Evolutionary conservation across 35 echinoderm and acorn worm species (phyloP).

Genomic region (Apostichopus japonicus): DNA sequence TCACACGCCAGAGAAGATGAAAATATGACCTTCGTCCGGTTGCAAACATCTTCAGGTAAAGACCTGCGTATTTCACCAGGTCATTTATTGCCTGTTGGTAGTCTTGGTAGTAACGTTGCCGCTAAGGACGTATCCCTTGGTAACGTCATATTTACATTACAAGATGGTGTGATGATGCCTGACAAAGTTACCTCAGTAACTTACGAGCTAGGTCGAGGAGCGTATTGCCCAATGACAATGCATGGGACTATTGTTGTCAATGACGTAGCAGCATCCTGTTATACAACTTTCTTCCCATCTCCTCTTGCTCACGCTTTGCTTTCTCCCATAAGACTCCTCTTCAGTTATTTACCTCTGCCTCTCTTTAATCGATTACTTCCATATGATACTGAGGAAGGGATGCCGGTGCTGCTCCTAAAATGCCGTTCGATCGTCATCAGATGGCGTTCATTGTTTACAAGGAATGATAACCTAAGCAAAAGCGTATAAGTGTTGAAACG

Average conservation of each 20-base stretch:
- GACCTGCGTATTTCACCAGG: conserved; percentile 14
- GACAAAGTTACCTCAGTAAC: neutral
- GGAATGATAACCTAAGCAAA: too few relatives aligned
- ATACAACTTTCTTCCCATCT: conserved; percentile 1
- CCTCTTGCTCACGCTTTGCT: conserved; percentile 3
- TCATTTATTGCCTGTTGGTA: conserved; percentile 1
- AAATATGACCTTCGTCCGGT: neutral
- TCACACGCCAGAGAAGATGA: neutral
- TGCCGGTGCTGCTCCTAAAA: neutral
- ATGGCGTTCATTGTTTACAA: neutral
- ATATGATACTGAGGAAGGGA: conserved; percentile 16
- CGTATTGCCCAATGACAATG: conserved; percentile 44
- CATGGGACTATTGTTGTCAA: conserved; percentile 49
- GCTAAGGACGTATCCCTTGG: neutral
- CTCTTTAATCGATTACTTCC: neutral
- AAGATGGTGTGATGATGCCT: neutral
- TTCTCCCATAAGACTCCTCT: conserved; percentile 13
- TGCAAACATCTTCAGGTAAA: too few relatives aligned
- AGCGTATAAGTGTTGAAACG: too few relatives aligned
- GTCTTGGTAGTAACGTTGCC: neutral
- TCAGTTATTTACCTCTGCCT: neutral
- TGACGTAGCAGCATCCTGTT: conserved; percentile 29
- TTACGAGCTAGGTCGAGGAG: neutral
- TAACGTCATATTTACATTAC: neutral
- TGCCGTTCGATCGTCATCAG: neutral